Evolutionary conservation across 2,797 vertebrate genomes (phyloP).

Genomic region (Antennarius maculatus): DNA sequence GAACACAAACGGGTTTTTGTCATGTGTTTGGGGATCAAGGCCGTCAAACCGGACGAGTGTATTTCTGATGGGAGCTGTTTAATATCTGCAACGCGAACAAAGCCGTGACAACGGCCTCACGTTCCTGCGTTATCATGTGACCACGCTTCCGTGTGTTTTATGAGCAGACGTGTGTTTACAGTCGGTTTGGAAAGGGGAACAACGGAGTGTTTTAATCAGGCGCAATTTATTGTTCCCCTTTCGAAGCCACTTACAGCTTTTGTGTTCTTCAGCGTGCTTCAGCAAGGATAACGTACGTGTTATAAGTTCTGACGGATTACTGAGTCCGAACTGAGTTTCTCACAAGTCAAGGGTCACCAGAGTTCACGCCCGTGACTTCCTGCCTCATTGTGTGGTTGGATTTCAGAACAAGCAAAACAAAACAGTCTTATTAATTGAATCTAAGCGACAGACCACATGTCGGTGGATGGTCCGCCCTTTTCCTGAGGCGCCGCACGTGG

Average conservation of each 20-base stretch:
- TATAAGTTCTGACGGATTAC: conserved; percentile 35
- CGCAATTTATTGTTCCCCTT: neutral
- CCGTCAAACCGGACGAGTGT: neutral
- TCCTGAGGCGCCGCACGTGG: too few species aligned
- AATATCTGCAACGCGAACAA: neutral
- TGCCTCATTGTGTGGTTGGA: neutral
- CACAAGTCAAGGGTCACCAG: too few species aligned
- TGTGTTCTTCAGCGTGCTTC: neutral
- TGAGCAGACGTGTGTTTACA: too few species aligned
- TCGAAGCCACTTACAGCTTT: neutral
- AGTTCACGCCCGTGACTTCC: neutral
- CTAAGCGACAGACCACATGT: too few species aligned
- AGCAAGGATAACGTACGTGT: conserved; percentile 13
- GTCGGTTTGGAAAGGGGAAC: too few species aligned
- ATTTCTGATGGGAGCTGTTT: neutral
- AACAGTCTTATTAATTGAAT: too few species aligned
- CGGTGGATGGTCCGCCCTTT: too few species aligned
- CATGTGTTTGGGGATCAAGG: too few species aligned
- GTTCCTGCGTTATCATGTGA: too few species aligned
- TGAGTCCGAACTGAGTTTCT: too few species aligned
- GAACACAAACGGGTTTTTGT: neutral
- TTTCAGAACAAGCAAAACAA: too few species aligned
- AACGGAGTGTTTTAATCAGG: neutral
- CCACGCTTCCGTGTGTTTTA: neutral
- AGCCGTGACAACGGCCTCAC: too few species aligned